Percentiles rank a stretch among this genome's conserved stretches.
Conservation (phyloP, 1,140 invertebrate genomes). For the Orchestia grillus region DNA sequence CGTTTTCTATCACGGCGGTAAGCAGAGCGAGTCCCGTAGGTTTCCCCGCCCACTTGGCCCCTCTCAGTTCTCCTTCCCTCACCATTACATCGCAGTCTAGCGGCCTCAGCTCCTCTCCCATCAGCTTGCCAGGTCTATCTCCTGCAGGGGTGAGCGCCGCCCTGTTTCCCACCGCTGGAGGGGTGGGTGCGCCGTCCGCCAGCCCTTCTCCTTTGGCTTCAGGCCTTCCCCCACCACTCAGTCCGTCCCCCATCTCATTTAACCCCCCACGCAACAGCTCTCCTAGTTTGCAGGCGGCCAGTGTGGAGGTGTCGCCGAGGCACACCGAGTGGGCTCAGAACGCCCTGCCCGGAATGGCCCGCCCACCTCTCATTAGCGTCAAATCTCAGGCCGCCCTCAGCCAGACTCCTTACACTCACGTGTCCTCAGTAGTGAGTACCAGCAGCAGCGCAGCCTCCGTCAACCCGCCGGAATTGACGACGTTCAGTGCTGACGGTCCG, state of each 20-base stretch:
- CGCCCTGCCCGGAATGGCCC: conserved; percentile 26
- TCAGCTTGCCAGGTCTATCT: conserved; percentile 19
- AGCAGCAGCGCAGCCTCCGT: not conserved
- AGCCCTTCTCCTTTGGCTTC: conserved; percentile 10
- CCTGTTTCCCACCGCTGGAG: not conserved
- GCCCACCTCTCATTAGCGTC: conserved; percentile 43
- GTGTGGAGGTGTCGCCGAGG: conserved; percentile 33
- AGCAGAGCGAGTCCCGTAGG: not conserved
- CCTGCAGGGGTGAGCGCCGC: not conserved
- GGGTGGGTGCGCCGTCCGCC: not conserved
- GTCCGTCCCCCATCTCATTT: conserved; percentile 30
- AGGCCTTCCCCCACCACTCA: not conserved
- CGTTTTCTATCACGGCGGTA: conserved; percentile 33
- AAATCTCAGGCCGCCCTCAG: conserved; percentile 42
- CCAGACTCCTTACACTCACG: not conserved
- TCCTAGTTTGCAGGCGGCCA: not conserved
- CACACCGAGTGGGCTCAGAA: conserved; percentile 50
- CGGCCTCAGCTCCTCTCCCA: conserved; percentile 18
- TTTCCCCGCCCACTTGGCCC: not conserved
- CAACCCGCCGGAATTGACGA: not conserved
- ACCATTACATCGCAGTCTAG: not conserved
- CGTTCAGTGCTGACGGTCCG: not conserved
- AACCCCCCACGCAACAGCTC: conserved; percentile 32
- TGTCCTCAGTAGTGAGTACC: not conserved
- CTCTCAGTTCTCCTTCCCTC: conserved; percentile 6